Conservation (phyloP, 2,113 vertebrate genomes). For the Hemicordylus capensis region DNA sequence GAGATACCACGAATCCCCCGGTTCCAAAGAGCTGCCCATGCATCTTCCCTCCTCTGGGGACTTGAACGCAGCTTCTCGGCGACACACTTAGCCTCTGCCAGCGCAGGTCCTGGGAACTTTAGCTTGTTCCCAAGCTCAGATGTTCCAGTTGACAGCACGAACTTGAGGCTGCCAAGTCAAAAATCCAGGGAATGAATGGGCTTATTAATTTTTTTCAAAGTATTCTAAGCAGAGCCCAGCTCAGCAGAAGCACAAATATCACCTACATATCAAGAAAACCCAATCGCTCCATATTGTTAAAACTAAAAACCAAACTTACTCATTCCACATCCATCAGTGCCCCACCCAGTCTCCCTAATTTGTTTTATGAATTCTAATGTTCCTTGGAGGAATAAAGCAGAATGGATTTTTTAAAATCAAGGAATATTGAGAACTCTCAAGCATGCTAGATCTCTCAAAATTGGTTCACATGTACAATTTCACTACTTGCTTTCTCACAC, state of each 20-base stretch:
- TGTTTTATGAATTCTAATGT: slow-evolving; percentile 7
- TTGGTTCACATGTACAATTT: neutral
- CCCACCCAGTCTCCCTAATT: neutral
- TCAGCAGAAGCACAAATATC: slow-evolving; percentile 37
- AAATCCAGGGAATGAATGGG: slow-evolving; percentile 42
- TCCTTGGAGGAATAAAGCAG: slow-evolving; percentile 7
- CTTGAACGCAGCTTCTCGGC: slow-evolving; percentile 43
- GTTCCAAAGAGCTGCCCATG: slow-evolving; percentile 41
- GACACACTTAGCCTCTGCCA: slow-evolving; percentile 66
- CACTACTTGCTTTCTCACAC: neutral
- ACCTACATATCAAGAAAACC: slow-evolving; percentile 6
- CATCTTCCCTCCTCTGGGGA: slow-evolving; percentile 53
- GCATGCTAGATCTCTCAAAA: no score
- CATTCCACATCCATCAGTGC: neutral
- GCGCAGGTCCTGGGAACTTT: slow-evolving; percentile 72
- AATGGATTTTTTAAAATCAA: slow-evolving; percentile 10
- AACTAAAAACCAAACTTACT: neutral
- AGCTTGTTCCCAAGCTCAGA: slow-evolving; percentile 67
- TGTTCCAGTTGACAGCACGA: slow-evolving; percentile 64
- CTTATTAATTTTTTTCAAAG: neutral
- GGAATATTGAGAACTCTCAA: neutral
- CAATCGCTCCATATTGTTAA: neutral
- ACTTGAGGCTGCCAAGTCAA: slow-evolving; percentile 60
- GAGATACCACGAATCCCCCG: slow-evolving; percentile 44
- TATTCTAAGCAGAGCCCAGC: slow-evolving; percentile 4